phyloP scores from a whole-genome alignment of 2,113 vertebrate genomes.

The Brachypteracias leptosomus region DNA sequence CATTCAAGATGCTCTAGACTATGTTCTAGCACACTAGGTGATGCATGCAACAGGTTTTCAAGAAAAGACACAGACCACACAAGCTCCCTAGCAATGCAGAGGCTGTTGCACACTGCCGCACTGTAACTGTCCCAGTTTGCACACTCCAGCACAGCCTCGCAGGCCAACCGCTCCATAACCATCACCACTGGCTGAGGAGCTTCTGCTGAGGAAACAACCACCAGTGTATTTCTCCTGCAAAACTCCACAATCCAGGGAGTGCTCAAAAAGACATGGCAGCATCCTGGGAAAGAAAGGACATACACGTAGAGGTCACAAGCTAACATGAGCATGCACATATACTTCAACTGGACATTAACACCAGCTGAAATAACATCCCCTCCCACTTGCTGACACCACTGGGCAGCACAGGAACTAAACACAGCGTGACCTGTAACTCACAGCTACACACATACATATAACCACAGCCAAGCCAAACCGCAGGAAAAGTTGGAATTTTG shows the following conservation, averaged over 20 bases:
- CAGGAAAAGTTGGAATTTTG: neutral
- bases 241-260: neutral
- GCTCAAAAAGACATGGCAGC: neutral
- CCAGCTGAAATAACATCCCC: neutral
- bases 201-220: neutral
- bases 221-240: neutral
- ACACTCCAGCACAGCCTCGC: fast-evolving
- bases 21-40: neutral
- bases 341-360: neutral
- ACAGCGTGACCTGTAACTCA: neutral
- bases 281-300: neutral
- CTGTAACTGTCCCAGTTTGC: neutral
- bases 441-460: neutral
- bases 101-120: fast-evolving
- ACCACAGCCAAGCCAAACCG: neutral
- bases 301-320: neutral
- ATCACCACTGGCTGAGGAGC: neutral
- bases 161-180: neutral
- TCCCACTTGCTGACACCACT: neutral
- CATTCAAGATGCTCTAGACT: neutral
- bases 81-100: neutral
- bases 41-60: neutral
- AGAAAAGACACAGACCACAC: neutral
- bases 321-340: neutral
- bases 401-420: neutral